These are phyloP conservation scores for Nymphalis polychloros DNA, from an alignment of 2,888 invertebrate genomes.

Conservation along the genomic window DNA sequence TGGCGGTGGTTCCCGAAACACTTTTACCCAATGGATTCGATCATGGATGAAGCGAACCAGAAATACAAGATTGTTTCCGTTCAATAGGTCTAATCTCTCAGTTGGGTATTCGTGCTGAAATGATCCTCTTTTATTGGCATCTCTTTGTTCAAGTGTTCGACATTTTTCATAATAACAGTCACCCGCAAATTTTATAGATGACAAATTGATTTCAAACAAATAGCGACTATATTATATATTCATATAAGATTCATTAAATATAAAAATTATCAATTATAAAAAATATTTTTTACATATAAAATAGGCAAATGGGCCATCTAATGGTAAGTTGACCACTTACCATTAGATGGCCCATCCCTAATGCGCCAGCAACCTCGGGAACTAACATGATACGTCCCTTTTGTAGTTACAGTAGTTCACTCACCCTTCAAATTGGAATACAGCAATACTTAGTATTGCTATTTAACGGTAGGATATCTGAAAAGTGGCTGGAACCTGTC, in stretches of 20 bases:
- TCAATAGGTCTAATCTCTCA: slow-evolving; percentile 77
- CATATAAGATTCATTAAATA: background rate
- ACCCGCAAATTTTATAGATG: background rate
- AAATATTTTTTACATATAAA: too few relatives aligned
- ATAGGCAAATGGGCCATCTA: too few relatives aligned
- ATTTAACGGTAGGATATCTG: too few relatives aligned
- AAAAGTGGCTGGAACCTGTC: too few relatives aligned
- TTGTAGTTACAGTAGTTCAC: too few relatives aligned
- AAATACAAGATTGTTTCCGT: slow-evolving; percentile 79
- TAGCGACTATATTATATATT: background rate
- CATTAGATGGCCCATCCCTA: too few relatives aligned
- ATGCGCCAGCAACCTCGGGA: too few relatives aligned
- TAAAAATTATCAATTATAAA: too few relatives aligned
- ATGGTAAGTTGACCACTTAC: too few relatives aligned
- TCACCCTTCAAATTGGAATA: too few relatives aligned
- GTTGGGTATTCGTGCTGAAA: slow-evolving; percentile 77
- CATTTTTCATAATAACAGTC: slow-evolving; percentile 45
- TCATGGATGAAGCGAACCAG: slow-evolving; percentile 68
- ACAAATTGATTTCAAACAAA: background rate
- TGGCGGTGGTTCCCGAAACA: slow-evolving; percentile 54
- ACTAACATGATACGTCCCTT: too few relatives aligned
- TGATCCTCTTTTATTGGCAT: slow-evolving; percentile 74
- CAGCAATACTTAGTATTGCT: too few relatives aligned
- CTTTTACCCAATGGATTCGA: slow-evolving; percentile 55
- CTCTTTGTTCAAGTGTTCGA: slow-evolving; percentile 67